Evolutionary conservation across 2,113 vertebrate genomes (phyloP).

Genomic region (Mirza zaza): DNA sequence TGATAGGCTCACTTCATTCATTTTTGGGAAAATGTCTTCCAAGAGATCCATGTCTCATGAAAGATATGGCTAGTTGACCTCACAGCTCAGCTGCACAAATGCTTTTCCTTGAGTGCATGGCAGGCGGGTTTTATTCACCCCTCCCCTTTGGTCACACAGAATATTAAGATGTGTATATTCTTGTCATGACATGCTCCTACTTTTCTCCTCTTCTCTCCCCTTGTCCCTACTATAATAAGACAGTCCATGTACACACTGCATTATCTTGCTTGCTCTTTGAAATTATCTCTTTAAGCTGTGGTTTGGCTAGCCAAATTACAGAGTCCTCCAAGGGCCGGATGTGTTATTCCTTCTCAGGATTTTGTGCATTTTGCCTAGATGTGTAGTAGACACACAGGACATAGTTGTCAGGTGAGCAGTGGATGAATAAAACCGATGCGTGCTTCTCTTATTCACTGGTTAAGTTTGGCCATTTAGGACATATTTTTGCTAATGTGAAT

Average conservation of each 20-base stretch:
- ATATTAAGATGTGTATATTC: no score
- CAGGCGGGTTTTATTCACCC: fast-evolving
- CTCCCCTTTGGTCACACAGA: neutral
- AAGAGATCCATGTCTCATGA: neutral
- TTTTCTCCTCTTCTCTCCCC: neutral
- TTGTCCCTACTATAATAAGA: neutral
- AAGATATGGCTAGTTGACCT: neutral
- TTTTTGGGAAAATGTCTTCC: constrained; percentile 50
- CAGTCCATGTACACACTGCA: fast-evolving
- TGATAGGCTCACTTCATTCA: neutral
- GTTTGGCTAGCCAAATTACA: neutral
- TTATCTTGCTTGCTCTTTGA: neutral
- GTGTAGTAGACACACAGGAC: neutral
- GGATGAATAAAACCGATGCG: neutral
- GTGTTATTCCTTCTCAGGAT: neutral
- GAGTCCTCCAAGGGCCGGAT: neutral
- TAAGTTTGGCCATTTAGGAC: neutral
- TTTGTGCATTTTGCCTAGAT: neutral
- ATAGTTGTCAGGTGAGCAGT: neutral
- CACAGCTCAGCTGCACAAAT: no score
- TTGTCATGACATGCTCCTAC: neutral
- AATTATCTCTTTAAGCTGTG: neutral
- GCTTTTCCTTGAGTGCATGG: neutral
- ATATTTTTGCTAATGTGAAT: neutral
- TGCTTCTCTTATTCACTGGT: neutral